Base-by-base conservation (phyloP, 2,888 invertebrate genomes). In the Furcula furcula region DNA sequence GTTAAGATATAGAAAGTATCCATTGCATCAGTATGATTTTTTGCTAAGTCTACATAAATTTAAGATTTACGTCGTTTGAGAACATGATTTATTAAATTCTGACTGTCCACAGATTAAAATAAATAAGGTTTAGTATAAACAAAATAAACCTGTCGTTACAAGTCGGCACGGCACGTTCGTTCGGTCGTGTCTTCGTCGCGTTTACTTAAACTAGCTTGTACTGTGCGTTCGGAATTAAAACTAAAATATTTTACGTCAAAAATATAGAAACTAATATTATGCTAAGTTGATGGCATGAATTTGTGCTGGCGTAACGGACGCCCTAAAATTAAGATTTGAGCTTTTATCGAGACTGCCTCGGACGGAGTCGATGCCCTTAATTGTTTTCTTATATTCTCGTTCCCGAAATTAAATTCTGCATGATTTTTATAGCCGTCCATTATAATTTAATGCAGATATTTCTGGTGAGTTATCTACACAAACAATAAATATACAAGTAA, bases 131-230 rank as follows among this genome's bases (percentile, higher is more conserved):
- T 10, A 9, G 10, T 10, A 21, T 6, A 21, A 10, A 21, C 10
- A 2, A 3, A 4, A 6, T 21, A 10, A 6, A 7, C 5, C 23
- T 6, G 14, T 13, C 23, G 23, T 7, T 7, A 13, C 27, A 28
- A 14, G 28, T 18, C 28, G 11, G 10, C 18, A 58, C 57, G 66
- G 61, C 67, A 64, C 64, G 65, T 75, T 77, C 78, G 60, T 61
- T 82, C 82, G 81, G 68, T 79, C 81, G 78, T 60, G 53, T 61
- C 61, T 56, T 48, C 58, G 67, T 59, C 49, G 63, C 55, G 51
- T 51, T 57, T 74, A 66, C 79, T 81, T 76, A 82, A 35, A 29
- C 80, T 85, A 85, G 65, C 67, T 86, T 86, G 86, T 86, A 86
- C 86, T 79, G 71, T 75, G 73, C 71, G 66, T 71, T 68, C 64